These are phyloP conservation scores for Oenanthe oenanthe DNA, from an alignment of 2,113 vertebrate genomes.

Conservation along the genomic window DNA sequence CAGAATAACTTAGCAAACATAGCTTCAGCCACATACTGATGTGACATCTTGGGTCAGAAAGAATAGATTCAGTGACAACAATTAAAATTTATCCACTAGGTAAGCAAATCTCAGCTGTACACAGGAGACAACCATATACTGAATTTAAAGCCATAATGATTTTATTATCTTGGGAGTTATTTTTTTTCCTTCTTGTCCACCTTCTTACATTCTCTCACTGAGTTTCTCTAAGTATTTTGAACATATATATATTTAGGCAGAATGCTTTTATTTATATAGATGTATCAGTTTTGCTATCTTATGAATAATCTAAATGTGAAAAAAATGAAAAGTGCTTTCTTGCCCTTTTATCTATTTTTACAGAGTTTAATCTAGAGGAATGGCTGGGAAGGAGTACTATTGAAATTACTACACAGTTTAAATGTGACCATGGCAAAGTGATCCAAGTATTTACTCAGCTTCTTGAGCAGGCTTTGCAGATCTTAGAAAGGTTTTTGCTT, in stretches of 20 bases:
- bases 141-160: background rate
- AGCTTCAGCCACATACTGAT: conserved; percentile 59
- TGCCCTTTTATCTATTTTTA: background rate
- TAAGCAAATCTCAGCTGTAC: conserved; percentile 39
- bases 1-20: conserved; percentile 74
- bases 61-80: conserved; percentile 53
- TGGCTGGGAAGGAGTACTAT: background rate
- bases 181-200: background rate
- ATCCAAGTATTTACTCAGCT: background rate
- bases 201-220: background rate
- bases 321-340: background rate
- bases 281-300: background rate
- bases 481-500: background rate
- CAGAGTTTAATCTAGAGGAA: background rate
- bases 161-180: background rate
- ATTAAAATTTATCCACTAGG: conserved; percentile 54
- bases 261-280: background rate
- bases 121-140: background rate
- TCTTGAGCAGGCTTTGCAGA: background rate
- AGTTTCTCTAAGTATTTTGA: background rate
- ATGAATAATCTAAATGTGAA: background rate
- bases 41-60: conserved; percentile 69
- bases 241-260: background rate
- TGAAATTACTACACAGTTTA: background rate
- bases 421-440: background rate